phyloP scores from a whole-genome alignment of 2,888 invertebrate species.

The Prionchulus punctatus region DNA sequence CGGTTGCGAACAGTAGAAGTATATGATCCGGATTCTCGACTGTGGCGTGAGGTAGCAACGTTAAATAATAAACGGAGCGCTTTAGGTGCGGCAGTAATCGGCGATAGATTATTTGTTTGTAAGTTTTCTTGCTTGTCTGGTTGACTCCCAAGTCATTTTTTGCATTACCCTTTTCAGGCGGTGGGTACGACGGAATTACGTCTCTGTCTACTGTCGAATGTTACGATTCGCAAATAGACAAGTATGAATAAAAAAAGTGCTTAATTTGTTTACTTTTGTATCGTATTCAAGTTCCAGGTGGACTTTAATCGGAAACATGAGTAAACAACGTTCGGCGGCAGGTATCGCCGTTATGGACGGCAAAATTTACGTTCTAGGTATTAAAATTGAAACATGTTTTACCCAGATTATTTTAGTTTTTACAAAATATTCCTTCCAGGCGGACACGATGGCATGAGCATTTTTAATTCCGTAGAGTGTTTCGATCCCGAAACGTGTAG shows the following conservation, averaged over 20 bases:
- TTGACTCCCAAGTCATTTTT: background rate
- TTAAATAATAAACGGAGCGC: conserved; percentile 23
- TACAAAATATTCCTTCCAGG: conserved; percentile 41
- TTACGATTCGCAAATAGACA: conserved; percentile 47
- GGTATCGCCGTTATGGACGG: conserved; percentile 37
- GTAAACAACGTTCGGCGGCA: conserved; percentile 37
- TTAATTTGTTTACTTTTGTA: background rate
- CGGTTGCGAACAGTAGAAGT: conserved; percentile 66
- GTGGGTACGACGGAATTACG: conserved; percentile 63
- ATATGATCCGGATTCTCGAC: conserved; percentile 53
- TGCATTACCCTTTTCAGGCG: conserved; percentile 25
- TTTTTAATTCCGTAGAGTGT: conserved; percentile 47
- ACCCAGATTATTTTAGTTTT: background rate
- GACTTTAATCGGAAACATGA: conserved; percentile 35
- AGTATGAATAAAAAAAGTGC: background rate
- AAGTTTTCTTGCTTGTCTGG: conserved; percentile 5
- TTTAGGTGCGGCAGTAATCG: conserved; percentile 16
- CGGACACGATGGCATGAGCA: conserved; percentile 70
- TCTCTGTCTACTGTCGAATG: conserved; percentile 68
- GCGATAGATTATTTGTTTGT: conserved; percentile 21
- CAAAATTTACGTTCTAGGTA: conserved; percentile 30
- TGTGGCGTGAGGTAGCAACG: conserved; percentile 50
- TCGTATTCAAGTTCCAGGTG: conserved; percentile 19
- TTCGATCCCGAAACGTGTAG: conserved; percentile 55
- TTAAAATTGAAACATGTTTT: background rate